phyloP scores from a whole-genome alignment of 2,888 invertebrate genomes.

The Malthinus flaveolus region DNA sequence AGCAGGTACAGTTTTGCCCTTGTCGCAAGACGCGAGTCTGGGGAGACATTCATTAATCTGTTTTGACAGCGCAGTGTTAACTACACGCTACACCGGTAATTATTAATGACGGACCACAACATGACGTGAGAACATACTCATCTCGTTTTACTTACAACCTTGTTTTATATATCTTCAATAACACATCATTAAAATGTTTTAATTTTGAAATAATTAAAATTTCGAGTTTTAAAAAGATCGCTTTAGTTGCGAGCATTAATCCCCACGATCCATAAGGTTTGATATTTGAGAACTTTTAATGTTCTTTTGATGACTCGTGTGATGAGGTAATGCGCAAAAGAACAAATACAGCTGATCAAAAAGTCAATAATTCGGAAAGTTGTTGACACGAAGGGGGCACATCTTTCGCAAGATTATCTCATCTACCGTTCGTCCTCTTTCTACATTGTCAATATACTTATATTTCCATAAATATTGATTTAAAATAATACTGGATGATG shows the following conservation, averaged over 20 bases:
- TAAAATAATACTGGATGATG: slow-evolving; percentile 28
- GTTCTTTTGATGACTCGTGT: slow-evolving; percentile 33
- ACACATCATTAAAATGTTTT: slow-evolving; percentile 16
- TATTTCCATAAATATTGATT: slow-evolving; percentile 26
- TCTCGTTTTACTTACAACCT: slow-evolving; percentile 31
- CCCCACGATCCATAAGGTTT: not conserved
- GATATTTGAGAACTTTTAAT: slow-evolving; percentile 20
- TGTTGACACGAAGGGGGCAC: slow-evolving; percentile 44
- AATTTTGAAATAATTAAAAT: too few relatives aligned
- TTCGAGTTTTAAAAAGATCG: too few relatives aligned
- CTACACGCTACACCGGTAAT: slow-evolving; percentile 57
- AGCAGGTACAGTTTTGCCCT: slow-evolving; percentile 29
- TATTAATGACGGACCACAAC: slow-evolving; percentile 53
- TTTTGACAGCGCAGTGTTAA: slow-evolving; percentile 56
- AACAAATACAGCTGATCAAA: slow-evolving; percentile 50
- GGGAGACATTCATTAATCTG: slow-evolving; percentile 58
- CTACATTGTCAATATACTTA: slow-evolving; percentile 28
- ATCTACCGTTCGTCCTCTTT: slow-evolving; percentile 30
- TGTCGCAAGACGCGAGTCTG: slow-evolving; percentile 40
- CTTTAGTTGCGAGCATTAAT: too few relatives aligned
- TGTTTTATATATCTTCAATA: slow-evolving; percentile 20
- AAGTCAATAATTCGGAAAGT: slow-evolving; percentile 46
- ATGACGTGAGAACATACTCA: slow-evolving; percentile 38
- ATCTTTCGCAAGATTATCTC: slow-evolving; percentile 36
- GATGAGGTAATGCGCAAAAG: slow-evolving; percentile 44